Evolutionary conservation across 2,797 vertebrate species (phyloP).

Genomic region (Buphagus erythrorhynchus): DNA sequence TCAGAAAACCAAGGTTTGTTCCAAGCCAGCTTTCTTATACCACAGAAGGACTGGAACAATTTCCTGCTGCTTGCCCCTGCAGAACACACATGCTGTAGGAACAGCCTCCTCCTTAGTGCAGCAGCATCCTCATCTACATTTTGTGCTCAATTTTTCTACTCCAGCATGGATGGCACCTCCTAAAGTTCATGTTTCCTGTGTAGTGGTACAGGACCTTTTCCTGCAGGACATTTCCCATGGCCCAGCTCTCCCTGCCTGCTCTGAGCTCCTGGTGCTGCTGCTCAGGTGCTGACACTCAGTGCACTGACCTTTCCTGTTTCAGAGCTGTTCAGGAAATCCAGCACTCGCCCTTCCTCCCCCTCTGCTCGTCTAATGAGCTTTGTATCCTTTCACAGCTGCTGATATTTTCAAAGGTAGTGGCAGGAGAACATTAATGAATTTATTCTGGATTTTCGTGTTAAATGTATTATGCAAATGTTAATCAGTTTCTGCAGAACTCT

Average conservation of each 20-base stretch:
- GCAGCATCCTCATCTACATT: not conserved
- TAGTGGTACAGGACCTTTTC: not conserved
- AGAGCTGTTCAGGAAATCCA: not conserved
- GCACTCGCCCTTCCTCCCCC: not conserved
- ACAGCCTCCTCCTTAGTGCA: not conserved
- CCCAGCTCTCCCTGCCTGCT: not conserved
- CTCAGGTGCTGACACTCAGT: not conserved
- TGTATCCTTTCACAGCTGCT: not conserved
- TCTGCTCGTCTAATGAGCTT: conserved; percentile 32
- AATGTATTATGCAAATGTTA: conserved; percentile 69
- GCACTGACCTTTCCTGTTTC: conserved; percentile 10
- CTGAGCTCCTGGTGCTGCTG: not conserved
- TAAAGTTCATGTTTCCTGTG: not conserved
- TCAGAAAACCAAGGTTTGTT: not conserved
- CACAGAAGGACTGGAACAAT: not conserved
- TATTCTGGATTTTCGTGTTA: conserved; percentile 60
- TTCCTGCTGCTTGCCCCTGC: not conserved
- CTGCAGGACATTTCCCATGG: not conserved
- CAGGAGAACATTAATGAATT: conserved; percentile 60
- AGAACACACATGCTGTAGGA: not conserved
- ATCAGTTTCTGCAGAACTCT: conserved; percentile 55
- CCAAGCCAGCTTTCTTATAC: not conserved
- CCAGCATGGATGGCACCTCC: not conserved
- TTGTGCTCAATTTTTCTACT: not conserved
- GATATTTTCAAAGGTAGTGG: conserved; percentile 32